Base-by-base conservation (phyloP, 2,113 vertebrate genomes). In the Macroglossus sobrinus region DNA sequence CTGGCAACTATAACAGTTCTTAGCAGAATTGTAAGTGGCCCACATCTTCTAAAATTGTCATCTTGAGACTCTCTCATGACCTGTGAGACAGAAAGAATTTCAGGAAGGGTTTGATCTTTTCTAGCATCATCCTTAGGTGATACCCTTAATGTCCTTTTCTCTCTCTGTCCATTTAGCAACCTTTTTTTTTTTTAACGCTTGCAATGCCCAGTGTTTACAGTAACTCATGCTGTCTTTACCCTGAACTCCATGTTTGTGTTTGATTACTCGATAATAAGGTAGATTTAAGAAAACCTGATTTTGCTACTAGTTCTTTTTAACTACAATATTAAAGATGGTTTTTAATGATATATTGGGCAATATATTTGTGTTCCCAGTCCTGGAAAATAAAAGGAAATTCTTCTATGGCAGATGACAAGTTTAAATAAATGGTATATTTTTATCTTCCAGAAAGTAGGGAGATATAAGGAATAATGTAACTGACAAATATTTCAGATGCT, bases 101-200 rank as follows among this genome's bases (percentile, higher is more conserved):
- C 53, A 47, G 35, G n/a, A 61, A 91, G 26, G 26, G 59, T 92
- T 89, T 86, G 50, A 13, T 97, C 96, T 96, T 66, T 84, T 61
- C 12, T 19, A 30, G 40, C 68, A 45, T 91, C 35, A 10, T n/a
- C 69, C 38, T 57, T 10, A 47, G 90, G 15, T 24, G 0, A 13
- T 26, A 12, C 59, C 33, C 81, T 85, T 94, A 26, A 53, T 69
- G 82, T 53, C 11, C 43, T 71, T 84, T 89, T 89, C 59, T 85
- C 71, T 1, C 45, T 66, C 38, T 85, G 47, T 71, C 64, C 0
- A 1, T 94, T 94, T 80, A 40, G 80, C 86, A 95, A 43, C 79
- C 92, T 81, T 87, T 95, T 18, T 81, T 87, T 95, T 18, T 18
- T 97, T 97, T 97, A 45, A 94, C 89, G 96, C 26, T 11, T 85